phyloP scores from a whole-genome alignment of 2,113 vertebrate species.

The Oostethus manadensis region DNA sequence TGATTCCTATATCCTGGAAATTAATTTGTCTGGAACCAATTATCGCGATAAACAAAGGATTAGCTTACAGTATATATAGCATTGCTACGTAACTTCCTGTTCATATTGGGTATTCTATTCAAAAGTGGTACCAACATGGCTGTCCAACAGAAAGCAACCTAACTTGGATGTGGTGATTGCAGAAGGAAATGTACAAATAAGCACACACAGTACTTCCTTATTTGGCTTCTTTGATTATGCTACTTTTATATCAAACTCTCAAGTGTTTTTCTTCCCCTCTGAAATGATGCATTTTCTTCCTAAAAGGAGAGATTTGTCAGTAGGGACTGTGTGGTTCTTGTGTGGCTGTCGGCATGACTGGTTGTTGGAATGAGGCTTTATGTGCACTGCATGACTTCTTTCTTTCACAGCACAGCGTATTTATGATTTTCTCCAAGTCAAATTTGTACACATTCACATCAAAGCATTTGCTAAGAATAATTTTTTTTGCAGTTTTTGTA shows the following conservation, averaged over 20 bases:
- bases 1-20: too few species aligned
- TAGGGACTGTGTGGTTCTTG: conserved; percentile 44
- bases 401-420: conserved; percentile 46
- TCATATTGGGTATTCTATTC: conserved; percentile 3
- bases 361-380: neutral
- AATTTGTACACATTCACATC: conserved; percentile 73
- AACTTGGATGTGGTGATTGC: conserved; percentile 31
- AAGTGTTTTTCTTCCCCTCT: conserved; percentile 22
- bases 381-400: conserved; percentile 5
- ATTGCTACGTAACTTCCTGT: conserved; percentile 5
- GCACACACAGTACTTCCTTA: conserved; percentile 45
- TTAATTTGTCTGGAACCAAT: neutral
- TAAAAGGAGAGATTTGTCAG: conserved; percentile 42
- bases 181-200: conserved; percentile 37
- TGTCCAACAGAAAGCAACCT: conserved; percentile 19
- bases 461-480: conserved; percentile 59
- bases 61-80: neutral
- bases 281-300: conserved; percentile 49
- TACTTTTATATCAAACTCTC: conserved; percentile 29
- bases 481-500: conserved; percentile 71
- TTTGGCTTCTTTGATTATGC: conserved; percentile 30
- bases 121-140: conserved; percentile 16
- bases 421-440: conserved; percentile 52
- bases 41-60: too few species aligned
- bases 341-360: neutral